These are phyloP conservation scores for Pachyramphus minor DNA, from an alignment of 2,113 vertebrate species.

Conservation along the genomic window DNA sequence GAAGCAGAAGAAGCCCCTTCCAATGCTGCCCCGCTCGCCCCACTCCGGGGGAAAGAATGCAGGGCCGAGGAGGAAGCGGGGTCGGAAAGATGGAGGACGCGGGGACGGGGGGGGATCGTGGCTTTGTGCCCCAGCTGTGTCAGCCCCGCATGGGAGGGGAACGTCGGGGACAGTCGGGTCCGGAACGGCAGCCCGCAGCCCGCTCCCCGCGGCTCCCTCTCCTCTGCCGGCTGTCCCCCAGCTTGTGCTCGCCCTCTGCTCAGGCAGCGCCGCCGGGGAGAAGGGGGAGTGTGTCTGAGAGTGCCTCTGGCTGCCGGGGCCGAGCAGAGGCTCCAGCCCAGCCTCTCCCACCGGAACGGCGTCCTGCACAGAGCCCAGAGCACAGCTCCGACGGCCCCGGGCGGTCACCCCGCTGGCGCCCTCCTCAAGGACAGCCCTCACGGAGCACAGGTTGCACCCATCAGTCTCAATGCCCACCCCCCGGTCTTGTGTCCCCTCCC, in stretches of 20 bases:
- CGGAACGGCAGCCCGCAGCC: too few species aligned
- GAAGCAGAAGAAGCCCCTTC: neutral
- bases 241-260: neutral
- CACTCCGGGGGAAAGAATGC: too few species aligned
- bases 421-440: neutral
- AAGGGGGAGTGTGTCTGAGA: neutral
- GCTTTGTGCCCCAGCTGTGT: neutral
- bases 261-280: neutral
- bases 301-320: neutral
- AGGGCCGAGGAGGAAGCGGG: neutral
- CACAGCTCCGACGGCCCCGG: too few species aligned
- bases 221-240: fast-evolving
- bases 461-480: too few species aligned
- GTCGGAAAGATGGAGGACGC: neutral
- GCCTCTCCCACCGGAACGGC: too few species aligned
- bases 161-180: neutral
- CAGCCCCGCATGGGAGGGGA: neutral
- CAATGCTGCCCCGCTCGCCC: neutral
- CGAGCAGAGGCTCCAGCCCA: neutral
- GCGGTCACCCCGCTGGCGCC: neutral
- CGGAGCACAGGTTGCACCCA: neutral
- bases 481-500: neutral
- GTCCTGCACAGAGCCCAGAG: too few species aligned
- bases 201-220: neutral
- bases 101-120: fast-evolving